A percentile compares a stretch with the other conserved stretches of the same genome.
These are phyloP conservation scores for Syngnathus rostellatus DNA, from an alignment of 2,797 vertebrate genomes.

Conservation along the genomic window DNA sequence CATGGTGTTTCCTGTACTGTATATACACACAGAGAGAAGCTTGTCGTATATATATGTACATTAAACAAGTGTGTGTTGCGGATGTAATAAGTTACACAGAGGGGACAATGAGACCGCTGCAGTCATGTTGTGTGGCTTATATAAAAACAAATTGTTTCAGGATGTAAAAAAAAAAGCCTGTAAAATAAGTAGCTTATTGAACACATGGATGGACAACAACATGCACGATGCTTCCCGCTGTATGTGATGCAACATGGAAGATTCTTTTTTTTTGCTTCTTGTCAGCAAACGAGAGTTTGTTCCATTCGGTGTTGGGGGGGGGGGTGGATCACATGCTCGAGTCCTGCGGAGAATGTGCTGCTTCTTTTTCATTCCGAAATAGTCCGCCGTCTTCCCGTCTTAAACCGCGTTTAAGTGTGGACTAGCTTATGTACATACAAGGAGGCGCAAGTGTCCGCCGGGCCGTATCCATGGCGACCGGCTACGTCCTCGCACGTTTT, in stretches of 20 bases:
- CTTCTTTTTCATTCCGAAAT: conserved; percentile 19
- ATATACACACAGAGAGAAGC: conserved; percentile 66
- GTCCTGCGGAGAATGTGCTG: conserved; percentile 27
- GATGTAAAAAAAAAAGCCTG: conserved; percentile 37
- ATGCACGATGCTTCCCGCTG: conserved; percentile 64
- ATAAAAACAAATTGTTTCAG: conserved; percentile 15
- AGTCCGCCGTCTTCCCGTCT: conserved; percentile 33
- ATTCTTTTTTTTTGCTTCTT: conserved; percentile 27
- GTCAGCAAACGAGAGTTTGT: conserved; percentile 18
- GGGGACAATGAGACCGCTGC: conserved; percentile 30
- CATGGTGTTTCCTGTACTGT: conserved; percentile 71
- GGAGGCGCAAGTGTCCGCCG: conserved; percentile 48
- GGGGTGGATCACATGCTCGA: conserved; percentile 45
- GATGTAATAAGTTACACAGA: conserved; percentile 66
- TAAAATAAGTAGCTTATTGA: conserved; percentile 69
- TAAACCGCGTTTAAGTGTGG: conserved; percentile 33
- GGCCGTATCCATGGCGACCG: conserved; percentile 45
- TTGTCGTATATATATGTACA: conserved; percentile 68
- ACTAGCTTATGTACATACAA: conserved; percentile 62
- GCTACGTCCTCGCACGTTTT: conserved; percentile 50
- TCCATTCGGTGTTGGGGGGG: conserved; percentile 13
- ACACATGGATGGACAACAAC: conserved; percentile 61
- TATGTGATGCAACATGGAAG: conserved; percentile 20
- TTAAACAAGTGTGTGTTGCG: conserved; percentile 50
- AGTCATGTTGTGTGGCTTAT: conserved; percentile 23